A percentile compares a stretch with the other conserved stretches of the same genome.
Conservation (phyloP, 1,140 invertebrate genomes). For the Drosophila subpulchrella region DNA sequence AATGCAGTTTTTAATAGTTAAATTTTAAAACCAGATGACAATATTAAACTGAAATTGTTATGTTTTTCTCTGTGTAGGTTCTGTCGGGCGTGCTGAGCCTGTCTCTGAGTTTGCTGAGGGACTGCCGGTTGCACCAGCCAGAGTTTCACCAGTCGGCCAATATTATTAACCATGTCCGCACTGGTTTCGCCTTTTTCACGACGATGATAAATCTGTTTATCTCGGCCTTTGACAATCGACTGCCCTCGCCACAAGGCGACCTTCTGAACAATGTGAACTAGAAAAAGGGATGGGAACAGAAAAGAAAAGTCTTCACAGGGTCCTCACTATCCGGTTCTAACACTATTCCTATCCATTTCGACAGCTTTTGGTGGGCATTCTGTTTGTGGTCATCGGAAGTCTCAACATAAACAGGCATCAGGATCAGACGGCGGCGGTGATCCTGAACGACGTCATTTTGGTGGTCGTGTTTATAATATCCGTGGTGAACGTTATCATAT, state of each 20-base stretch:
- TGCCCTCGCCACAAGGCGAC: constrained; percentile 69
- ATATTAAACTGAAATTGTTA: constrained; percentile 14
- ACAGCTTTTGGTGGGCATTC: constrained; percentile 91
- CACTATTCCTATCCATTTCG: constrained; percentile 63
- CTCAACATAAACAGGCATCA: constrained; percentile 91
- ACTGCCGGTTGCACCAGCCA: constrained; percentile 90
- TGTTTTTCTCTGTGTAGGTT: constrained; percentile 80
- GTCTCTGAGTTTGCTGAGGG: constrained; percentile 89
- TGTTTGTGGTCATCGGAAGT: constrained; percentile 92
- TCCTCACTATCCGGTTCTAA: constrained; percentile 19
- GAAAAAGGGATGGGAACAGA: not conserved
- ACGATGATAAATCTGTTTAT: constrained; percentile 92
- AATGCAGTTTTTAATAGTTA: too few relatives aligned
- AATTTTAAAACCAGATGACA: not conserved
- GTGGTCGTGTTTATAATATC: constrained; percentile 92
- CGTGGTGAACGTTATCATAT: constrained; percentile 91
- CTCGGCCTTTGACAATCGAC: constrained; percentile 89
- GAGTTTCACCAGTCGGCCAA: constrained; percentile 89
- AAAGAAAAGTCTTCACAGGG: not conserved
- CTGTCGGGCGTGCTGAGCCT: constrained; percentile 89
- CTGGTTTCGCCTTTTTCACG: constrained; percentile 89
- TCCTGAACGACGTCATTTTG: constrained; percentile 92
- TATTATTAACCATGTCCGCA: constrained; percentile 89
- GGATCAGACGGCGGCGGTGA: constrained; percentile 89
- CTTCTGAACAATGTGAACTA: constrained; percentile 61